A percentile compares a stretch with the other conserved stretches of the same genome.
phyloP scores from a whole-genome alignment of 1,140 invertebrate species.

The Drosophila subpulchrella region DNA sequence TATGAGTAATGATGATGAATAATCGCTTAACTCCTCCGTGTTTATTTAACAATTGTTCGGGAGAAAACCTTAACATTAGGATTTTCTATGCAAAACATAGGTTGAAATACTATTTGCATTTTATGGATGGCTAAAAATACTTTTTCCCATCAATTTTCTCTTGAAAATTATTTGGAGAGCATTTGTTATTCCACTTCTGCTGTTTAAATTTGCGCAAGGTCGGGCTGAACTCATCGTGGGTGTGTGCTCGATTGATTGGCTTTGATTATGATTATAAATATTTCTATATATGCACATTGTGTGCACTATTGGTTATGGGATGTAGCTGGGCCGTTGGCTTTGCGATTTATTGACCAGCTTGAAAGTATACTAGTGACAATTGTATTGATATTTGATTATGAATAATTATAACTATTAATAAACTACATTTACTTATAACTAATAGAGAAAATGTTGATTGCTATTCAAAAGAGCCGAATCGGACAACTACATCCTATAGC shows the following conservation, averaged over 20 bases:
- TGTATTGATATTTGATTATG: too few species aligned
- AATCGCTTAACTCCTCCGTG: not conserved
- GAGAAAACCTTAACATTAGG: too few species aligned
- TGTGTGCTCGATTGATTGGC: constrained; percentile 58
- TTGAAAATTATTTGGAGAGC: not conserved
- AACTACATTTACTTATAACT: too few species aligned
- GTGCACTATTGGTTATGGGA: constrained; percentile 1
- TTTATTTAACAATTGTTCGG: not conserved
- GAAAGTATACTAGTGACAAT: not conserved
- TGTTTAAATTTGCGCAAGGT: constrained; percentile 39
- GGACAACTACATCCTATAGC: too few species aligned
- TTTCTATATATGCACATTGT: not conserved
- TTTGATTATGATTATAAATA: constrained; percentile 44
- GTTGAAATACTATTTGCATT: not conserved
- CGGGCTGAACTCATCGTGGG: constrained; percentile 25
- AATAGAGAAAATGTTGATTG: too few species aligned
- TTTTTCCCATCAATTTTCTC: not conserved
- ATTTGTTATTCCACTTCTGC: not conserved
- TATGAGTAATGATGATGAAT: not conserved
- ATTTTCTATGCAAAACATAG: not conserved
- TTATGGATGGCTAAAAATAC: not conserved
- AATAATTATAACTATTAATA: too few species aligned
- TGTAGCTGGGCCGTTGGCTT: not conserved
- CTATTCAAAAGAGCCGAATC: too few species aligned
- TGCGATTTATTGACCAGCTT: not conserved